A percentile compares a stretch with the other conserved stretches of the same genome.
Evolutionary conservation across 2,888 invertebrate genomes (phyloP).

Genomic region (Eudasyphora cyanicolor): DNA sequence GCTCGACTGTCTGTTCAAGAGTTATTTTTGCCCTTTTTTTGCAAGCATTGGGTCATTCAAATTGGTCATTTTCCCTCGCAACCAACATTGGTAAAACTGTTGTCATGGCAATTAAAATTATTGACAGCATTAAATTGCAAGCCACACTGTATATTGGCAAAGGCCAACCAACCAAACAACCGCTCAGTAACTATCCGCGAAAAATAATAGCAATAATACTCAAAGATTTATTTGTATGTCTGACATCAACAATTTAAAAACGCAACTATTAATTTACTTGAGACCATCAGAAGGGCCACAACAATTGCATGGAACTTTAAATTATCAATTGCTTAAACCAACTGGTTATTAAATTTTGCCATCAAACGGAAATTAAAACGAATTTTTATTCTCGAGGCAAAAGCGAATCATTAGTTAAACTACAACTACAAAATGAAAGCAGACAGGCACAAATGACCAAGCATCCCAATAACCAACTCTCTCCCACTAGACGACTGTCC

Average conservation of each 20-base stretch:
- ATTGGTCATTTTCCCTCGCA: background rate
- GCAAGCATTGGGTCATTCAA: background rate
- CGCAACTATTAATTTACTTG: conserved; percentile 31
- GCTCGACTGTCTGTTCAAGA: background rate
- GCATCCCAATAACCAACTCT: background rate
- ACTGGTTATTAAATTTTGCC: background rate
- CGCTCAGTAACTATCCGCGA: background rate
- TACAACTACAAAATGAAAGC: background rate
- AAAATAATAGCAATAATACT: conserved; percentile 2
- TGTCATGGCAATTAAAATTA: conserved; percentile 51
- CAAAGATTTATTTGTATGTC: conserved; percentile 38
- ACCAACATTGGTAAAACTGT: background rate
- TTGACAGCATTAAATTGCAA: conserved; percentile 46
- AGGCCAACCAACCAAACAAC: too few relatives aligned
- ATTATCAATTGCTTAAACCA: background rate
- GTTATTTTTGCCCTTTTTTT: background rate
- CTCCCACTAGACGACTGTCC: background rate
- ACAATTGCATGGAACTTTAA: background rate
- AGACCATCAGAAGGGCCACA: background rate
- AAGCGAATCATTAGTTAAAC: conserved; percentile 42
- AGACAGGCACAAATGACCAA: background rate
- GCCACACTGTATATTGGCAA: background rate
- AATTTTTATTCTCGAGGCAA: background rate
- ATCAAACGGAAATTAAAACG: conserved; percentile 7
- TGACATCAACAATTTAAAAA: conserved; percentile 8